These are phyloP conservation scores for Rhopalosiphum maidis DNA, from an alignment of 1,140 invertebrate species.

Conservation along the genomic window DNA sequence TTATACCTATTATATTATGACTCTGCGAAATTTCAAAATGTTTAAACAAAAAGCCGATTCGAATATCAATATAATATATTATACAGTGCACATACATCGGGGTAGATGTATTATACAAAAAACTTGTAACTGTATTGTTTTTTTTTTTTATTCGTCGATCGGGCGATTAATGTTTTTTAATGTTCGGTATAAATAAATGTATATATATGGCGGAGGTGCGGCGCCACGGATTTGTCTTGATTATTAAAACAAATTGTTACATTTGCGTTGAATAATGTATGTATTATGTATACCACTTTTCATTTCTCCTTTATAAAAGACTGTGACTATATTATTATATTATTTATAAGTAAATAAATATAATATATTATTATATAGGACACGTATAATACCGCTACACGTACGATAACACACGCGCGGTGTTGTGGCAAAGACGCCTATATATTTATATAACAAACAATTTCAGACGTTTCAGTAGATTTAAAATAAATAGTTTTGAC, in stretches of 20 bases:
- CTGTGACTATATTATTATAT: neutral
- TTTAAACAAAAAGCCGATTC: neutral
- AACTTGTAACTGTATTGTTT: neutral
- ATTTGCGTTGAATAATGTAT: neutral
- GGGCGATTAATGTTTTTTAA: neutral
- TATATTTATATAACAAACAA: neutral
- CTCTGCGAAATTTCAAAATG: neutral
- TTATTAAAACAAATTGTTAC: slow-evolving; percentile 21
- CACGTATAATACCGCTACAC: neutral
- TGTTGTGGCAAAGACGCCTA: neutral
- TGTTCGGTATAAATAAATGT: neutral
- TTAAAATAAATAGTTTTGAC: neutral
- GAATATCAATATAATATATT: neutral
- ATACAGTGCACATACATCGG: neutral
- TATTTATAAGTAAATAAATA: neutral
- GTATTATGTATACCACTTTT: slow-evolving; percentile 7
- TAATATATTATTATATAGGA: neutral
- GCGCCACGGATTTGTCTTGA: neutral
- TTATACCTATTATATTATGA: neutral
- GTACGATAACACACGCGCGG: neutral
- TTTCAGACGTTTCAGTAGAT: neutral
- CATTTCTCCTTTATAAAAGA: too few relatives aligned
- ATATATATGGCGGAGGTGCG: neutral
- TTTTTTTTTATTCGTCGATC: neutral
- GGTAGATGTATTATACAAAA: neutral